phyloP scores from a whole-genome alignment of 1,140 invertebrate species.

The Yoshiicerus persimilis region DNA sequence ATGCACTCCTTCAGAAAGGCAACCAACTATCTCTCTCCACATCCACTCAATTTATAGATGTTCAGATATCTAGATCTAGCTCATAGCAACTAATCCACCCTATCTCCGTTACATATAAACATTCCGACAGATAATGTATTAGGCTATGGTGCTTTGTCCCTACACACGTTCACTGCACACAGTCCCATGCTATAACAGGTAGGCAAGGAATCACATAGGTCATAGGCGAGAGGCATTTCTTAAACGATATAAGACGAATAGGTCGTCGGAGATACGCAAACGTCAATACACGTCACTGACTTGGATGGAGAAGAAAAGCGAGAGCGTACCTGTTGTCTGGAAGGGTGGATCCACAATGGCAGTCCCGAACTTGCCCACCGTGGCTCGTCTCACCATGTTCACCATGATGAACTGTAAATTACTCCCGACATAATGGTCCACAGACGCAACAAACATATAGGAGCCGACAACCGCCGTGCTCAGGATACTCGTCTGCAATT shows the following conservation, averaged over 20 bases:
- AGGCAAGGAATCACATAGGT: no score
- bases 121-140: no score
- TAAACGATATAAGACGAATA: background rate
- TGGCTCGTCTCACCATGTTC: conserved; percentile 64
- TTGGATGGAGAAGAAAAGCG: background rate
- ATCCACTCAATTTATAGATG: no score
- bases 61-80: no score
- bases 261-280: conserved; percentile 13
- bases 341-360: conserved; percentile 65
- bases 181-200: no score
- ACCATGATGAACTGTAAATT: conserved; percentile 71
- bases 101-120: no score
- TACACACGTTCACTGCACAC: background rate
- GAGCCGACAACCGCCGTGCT: conserved; percentile 65
- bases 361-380: conserved; percentile 61
- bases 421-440: conserved; percentile 66
- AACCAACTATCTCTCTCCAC: background rate
- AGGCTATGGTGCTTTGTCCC: background rate
- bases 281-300: conserved; percentile 2
- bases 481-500: conserved; percentile 61
- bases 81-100: no score
- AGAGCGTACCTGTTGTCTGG: conserved; percentile 34
- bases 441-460: conserved; percentile 62
- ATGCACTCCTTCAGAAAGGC: background rate
- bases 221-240: no score